Evolutionary conservation across 2,797 vertebrate genomes (phyloP).

Genomic region (Sphaeramia orbicularis): DNA sequence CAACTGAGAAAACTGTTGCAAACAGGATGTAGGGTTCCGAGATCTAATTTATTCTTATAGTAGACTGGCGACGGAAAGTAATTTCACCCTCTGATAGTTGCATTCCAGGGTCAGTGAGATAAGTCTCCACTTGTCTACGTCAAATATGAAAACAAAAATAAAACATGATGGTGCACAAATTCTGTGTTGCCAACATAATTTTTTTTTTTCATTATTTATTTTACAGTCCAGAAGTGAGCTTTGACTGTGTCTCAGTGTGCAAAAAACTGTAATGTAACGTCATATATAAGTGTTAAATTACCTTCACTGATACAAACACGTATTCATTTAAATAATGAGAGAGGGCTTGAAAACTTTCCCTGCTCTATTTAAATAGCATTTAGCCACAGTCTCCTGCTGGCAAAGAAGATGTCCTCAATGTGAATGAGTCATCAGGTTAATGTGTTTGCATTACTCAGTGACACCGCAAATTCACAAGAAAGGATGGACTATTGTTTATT

Average conservation of each 20-base stretch:
- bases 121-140: constrained; percentile 33
- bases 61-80: constrained; percentile 29
- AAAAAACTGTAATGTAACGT: not conserved
- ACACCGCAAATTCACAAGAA: constrained; percentile 3
- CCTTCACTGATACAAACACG: not conserved
- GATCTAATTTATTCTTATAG: constrained; percentile 47
- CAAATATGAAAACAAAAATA: constrained; percentile 26
- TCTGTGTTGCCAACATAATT: not conserved
- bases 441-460: constrained; percentile 7
- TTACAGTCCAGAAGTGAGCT: not conserved
- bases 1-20: constrained; percentile 24
- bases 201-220: constrained; percentile 3
- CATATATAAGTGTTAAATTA: not conserved
- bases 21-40: constrained; percentile 60
- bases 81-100: constrained; percentile 49
- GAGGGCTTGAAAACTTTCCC: not conserved
- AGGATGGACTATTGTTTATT: constrained; percentile 34
- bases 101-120: constrained; percentile 39
- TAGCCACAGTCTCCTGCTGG: constrained; percentile 8
- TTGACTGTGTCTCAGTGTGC: not conserved
- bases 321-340: constrained; percentile 5
- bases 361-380: constrained; percentile 1
- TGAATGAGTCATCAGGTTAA: constrained; percentile 7
- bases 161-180: constrained; percentile 18
- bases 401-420: not conserved